Conservation (phyloP, 2,888 invertebrate species). For the Aspidapion aeneum region DNA sequence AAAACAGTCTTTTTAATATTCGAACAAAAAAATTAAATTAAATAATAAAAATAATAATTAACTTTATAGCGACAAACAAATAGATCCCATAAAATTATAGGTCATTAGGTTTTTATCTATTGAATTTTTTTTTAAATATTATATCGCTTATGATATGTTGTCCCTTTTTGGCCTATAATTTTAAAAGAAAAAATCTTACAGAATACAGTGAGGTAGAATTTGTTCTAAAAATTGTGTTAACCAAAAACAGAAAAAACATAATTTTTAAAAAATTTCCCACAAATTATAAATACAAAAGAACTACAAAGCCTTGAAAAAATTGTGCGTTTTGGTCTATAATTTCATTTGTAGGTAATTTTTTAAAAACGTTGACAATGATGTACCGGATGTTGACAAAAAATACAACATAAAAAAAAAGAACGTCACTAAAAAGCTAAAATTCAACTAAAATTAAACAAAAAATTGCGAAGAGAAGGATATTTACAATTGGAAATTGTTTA, state of each 20-base stretch:
- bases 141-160: no score
- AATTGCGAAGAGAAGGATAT: conserved; percentile 35
- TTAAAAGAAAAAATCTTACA: conserved; percentile 29
- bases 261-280: conserved; percentile 11
- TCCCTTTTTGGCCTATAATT: no score
- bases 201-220: conserved; percentile 46
- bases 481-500: conserved; percentile 45
- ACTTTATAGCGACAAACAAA: background rate
- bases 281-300: background rate
- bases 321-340: background rate
- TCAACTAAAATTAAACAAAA: conserved; percentile 33
- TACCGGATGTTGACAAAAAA: conserved; percentile 4
- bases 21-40: conserved; percentile 38
- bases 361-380: background rate
- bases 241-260: conserved; percentile 27
- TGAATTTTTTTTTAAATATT: no score
- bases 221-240: conserved; percentile 40
- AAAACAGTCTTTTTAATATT: conserved; percentile 40
- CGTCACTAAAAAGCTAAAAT: conserved; percentile 23
- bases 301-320: background rate
- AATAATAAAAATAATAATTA: conserved; percentile 12
- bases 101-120: no score
- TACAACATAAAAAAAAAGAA: conserved; percentile 6
- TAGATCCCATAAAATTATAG: no score
- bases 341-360: background rate